Conservation (phyloP, 2,888 invertebrate species). For the Xanthia togata region DNA sequence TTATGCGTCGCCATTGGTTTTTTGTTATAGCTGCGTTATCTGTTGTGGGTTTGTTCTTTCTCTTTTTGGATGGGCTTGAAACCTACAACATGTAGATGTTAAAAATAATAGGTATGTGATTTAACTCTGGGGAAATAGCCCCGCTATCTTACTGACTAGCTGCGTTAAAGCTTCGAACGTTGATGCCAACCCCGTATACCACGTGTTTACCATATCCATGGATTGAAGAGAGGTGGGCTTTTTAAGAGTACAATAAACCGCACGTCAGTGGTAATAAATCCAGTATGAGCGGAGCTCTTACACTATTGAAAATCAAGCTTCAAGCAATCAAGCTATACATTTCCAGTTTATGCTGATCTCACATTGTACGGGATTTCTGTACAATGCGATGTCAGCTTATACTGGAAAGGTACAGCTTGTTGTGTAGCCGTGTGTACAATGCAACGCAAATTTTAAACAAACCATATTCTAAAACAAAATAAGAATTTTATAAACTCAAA, state of each 20-base stretch:
- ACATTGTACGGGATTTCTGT: too few relatives aligned
- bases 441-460: too few relatives aligned
- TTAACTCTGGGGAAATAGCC: neutral
- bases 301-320: neutral
- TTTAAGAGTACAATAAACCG: neutral
- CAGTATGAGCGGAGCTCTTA: neutral
- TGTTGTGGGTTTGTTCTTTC: neutral
- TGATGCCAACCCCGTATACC: neutral
- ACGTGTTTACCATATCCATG: neutral
- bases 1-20: slow-evolving; percentile 32
- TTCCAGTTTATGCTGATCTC: too few relatives aligned
- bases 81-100: neutral
- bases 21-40: slow-evolving; percentile 1
- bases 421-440: too few relatives aligned
- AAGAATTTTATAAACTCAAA: neutral
- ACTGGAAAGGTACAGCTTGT: too few relatives aligned
- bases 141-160: neutral
- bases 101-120: neutral
- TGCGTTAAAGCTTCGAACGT: neutral
- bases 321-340: too few relatives aligned
- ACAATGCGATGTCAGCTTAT: too few relatives aligned
- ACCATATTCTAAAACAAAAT: neutral
- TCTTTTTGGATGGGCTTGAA: neutral
- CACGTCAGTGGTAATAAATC: neutral
- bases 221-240: neutral